These are phyloP conservation scores for Gymnopithys bicolor DNA, from an alignment of 2,797 vertebrate genomes.

Conservation along the genomic window DNA sequence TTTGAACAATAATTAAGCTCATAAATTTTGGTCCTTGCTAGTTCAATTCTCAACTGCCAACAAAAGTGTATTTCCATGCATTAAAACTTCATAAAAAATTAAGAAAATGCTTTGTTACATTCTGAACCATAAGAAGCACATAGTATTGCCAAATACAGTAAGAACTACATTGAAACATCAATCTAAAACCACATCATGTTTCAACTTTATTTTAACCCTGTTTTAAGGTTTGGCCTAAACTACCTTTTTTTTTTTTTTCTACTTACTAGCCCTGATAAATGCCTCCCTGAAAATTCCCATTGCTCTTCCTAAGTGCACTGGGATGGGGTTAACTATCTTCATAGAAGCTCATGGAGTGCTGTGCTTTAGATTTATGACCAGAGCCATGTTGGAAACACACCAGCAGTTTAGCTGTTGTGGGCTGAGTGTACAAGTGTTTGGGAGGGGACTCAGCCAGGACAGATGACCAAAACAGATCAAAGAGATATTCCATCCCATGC, in stretches of 20 bases:
- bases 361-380: neutral
- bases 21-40: neutral
- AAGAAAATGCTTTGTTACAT: neutral
- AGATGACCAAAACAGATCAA: neutral
- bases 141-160: neutral
- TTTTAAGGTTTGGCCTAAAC: neutral
- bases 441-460: neutral
- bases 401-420: neutral
- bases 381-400: neutral
- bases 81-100: neutral
- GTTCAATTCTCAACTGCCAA: neutral
- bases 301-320: neutral
- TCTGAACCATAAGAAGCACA: neutral
- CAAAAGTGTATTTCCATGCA: neutral
- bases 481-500: fast-evolving
- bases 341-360: neutral
- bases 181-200: neutral
- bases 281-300: neutral
- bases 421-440: neutral
- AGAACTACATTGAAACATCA: neutral
- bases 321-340: neutral
- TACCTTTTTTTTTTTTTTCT: neutral
- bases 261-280: neutral
- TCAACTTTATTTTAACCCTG: neutral
- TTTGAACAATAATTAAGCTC: neutral